phyloP scores from a whole-genome alignment of 2,797 vertebrate species.

The Galaxias olidus region DNA sequence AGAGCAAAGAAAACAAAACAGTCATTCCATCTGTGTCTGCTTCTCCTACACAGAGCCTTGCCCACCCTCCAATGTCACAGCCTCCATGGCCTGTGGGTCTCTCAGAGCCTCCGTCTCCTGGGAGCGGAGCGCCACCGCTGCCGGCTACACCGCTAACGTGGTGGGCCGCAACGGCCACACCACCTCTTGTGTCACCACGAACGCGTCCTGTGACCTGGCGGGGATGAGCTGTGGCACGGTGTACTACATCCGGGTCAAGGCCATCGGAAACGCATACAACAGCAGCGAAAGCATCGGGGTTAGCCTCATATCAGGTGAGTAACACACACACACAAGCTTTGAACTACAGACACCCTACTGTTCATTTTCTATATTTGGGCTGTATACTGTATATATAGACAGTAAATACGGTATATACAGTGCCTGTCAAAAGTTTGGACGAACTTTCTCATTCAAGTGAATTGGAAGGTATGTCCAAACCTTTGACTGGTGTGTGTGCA shows the following conservation, averaged over 20 bases:
- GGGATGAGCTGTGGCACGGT: conserved; percentile 60
- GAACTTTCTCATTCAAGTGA: no score
- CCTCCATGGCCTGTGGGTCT: conserved; percentile 52
- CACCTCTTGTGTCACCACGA: conserved; percentile 38
- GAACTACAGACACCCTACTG: not conserved
- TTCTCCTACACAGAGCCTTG: conserved; percentile 66
- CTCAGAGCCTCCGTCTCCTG: conserved; percentile 58
- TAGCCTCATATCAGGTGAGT: conserved; percentile 39
- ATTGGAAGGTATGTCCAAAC: no score
- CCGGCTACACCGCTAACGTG: conserved; percentile 61
- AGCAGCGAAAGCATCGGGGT: conserved; percentile 55
- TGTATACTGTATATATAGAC: no score
- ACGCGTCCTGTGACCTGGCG: conserved; percentile 42
- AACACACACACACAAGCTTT: not conserved
- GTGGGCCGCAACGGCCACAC: conserved; percentile 38
- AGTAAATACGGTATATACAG: no score
- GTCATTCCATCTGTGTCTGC: not conserved
- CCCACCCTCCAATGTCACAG: conserved; percentile 64
- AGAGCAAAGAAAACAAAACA: no score
- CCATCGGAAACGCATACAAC: conserved; percentile 54
- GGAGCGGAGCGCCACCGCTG: conserved; percentile 60
- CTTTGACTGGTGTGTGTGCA: no score
- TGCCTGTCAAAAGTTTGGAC: no score
- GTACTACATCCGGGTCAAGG: conserved; percentile 60
- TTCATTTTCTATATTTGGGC: no score